These are phyloP conservation scores for Poeciliopsis retropinna DNA, from an alignment of 2,113 vertebrate species.

Conservation along the genomic window DNA sequence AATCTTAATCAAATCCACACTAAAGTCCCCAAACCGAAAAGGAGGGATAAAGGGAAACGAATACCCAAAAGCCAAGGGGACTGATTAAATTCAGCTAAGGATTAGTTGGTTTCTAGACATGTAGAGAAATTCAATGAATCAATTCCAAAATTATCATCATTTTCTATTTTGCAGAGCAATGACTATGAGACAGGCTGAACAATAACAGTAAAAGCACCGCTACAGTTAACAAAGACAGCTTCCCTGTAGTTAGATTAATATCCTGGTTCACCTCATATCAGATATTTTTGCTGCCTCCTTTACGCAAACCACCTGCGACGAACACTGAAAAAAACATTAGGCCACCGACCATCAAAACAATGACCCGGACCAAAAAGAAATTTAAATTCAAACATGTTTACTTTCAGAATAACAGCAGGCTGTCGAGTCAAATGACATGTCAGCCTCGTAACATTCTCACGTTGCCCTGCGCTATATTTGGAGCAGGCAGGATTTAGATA, in stretches of 20 bases:
- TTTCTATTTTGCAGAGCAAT: not conserved
- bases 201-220: not conserved
- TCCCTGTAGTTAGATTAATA: not conserved
- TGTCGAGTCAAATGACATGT: conserved; percentile 16
- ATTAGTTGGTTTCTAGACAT: conserved; percentile 37
- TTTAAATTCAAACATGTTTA: conserved; percentile 2
- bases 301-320: conserved; percentile 59
- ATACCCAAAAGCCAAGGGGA: conserved; percentile 45
- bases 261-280: conserved; percentile 4
- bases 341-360: conserved; percentile 14
- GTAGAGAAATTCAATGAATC: conserved; percentile 4
- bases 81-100: conserved; percentile 40
- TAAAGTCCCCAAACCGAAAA: conserved; percentile 43
- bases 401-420: conserved; percentile 23
- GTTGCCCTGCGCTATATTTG: conserved; percentile 67
- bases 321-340: not conserved
- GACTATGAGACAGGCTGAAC: conserved; percentile 65
- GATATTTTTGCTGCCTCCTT: conserved; percentile 58
- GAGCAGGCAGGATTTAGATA: conserved; percentile 45
- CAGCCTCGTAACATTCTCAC: conserved; percentile 36
- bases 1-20: conserved; percentile 64
- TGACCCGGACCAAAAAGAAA: not conserved
- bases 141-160: not conserved
- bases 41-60: conserved; percentile 55
- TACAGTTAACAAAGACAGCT: conserved; percentile 5